Evolutionary conservation across 2,888 invertebrate species (phyloP), one percentile per base, ranked within the genome.

Genomic region (Drosophila subsilvestris): DNA sequence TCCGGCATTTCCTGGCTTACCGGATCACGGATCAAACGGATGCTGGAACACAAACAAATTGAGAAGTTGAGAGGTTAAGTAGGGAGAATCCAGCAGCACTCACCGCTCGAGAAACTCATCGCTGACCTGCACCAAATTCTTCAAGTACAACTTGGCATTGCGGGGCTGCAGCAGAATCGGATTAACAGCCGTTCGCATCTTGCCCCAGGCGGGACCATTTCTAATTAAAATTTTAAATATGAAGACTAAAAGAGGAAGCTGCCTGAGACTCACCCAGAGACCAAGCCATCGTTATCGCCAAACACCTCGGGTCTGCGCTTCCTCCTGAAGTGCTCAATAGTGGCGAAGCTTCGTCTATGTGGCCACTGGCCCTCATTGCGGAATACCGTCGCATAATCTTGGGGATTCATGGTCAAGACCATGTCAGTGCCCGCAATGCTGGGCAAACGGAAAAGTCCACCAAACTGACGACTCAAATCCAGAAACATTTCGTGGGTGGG

Each of bases 201-300:
- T 93, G 45, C 94, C 93, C 96, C 96, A 96, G 75, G 94, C 93
- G 14, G 94, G 93, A 1, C 95, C 95, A 90, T 95, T 94, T 3
- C 94, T 94, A 78, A 25, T 6, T 18, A 4, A 25, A 14, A 32
- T 49, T 25, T 2, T 20, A 18, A n/a, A 29, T 12, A 12, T 22
- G 5, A n/a, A 20, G 0, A 44, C n/a, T n/a, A n/a, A 8, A 3
- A 20, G 5, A 7, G 2, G 1, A 29, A 12, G 12, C n/a, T 14
- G 12, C 1, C 10, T 3, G 0, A 4, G 25, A 42, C 74, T 78
- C 59, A 90, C 89, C 87, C 89, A 0, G 78, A 74, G 20, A 71
- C 65, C 37, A 90, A 12, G 0, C 90, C 90, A 29, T 85, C 89
- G 0, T 57, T 32, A 0, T 76, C 90, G 2, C 81, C 73, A 32